Base-by-base conservation (phyloP, 1,140 invertebrate genomes). In the Drosophila athabasca region DNA sequence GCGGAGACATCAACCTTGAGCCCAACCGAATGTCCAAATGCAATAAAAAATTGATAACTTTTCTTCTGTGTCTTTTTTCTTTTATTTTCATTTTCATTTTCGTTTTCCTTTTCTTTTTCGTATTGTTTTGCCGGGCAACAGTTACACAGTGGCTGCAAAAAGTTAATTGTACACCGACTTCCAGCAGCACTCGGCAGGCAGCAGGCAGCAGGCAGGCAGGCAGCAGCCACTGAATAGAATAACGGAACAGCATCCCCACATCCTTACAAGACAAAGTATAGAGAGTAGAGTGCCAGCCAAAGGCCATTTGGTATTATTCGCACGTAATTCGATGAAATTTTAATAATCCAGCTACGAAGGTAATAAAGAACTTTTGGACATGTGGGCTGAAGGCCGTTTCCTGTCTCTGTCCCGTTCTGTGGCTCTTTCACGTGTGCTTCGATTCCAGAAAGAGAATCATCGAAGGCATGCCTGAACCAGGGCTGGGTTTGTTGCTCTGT, bases 301-400 rank as follows among this genome's bases (percentile, higher is more conserved):
- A 52, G 43, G 50, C 24, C 59, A 65, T 82, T 82, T 74, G 39
- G 60, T 82, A 82, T 82, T 74, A 78, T 78, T 79, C 62, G 65
- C 76, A 84, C 80, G 80, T 84, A 79, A 76, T 79, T 76, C 80
- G 71, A 84, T 79, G 72, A 79, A 84, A 84, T 84, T 84, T 79
- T 84, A 84, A 84, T 84, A 84, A 84, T 79, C 80, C 64, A 72
- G 76, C 64, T 75, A 64, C 70, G 70, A 52, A 78, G 70, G 79
- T 83, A 79, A 83, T 83, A 83, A 83, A 83, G 75, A 83, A 83
- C 62, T 83, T 83, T 75, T 75, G 59, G 62, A 82, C 78, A 82
- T 81, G 60, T 72, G 78, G 59, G 51, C 71, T 76, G 76, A 72
- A 73, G 68, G 68, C 68, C 68, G 67, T 61, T 71, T 71, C 67